Evolutionary conservation across 1,140 invertebrate genomes (phyloP).

Genomic region (Drosophila eugracilis): DNA sequence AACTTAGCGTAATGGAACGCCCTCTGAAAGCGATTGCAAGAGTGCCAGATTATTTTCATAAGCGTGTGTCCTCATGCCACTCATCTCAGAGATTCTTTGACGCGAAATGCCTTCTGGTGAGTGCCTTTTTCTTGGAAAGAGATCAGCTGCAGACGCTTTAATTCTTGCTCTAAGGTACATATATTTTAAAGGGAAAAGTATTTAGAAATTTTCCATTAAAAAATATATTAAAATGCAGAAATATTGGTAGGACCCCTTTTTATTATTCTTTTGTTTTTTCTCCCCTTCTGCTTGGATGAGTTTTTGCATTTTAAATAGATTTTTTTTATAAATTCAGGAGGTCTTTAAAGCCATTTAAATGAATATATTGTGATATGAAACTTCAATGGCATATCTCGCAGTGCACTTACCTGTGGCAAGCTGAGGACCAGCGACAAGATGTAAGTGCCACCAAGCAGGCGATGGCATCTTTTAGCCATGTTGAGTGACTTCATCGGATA

Average conservation of each 20-base stretch:
- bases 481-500: conserved; percentile 91
- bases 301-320: too few species aligned
- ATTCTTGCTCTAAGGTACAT: neutral
- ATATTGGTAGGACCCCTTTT: too few species aligned
- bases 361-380: too few species aligned
- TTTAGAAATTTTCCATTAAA: neutral
- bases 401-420: conserved; percentile 91
- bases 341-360: too few species aligned
- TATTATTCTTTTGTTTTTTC: too few species aligned
- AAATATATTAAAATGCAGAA: neutral
- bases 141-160: neutral
- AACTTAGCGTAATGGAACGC: conserved; percentile 37
- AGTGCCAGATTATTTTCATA: conserved; percentile 37
- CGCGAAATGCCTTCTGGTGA: conserved; percentile 2
- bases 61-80: neutral
- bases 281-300: too few species aligned
- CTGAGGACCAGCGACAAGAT: conserved; percentile 89
- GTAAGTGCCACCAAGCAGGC: conserved; percentile 89
- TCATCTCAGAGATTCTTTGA: conserved; percentile 8
- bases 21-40: conserved; percentile 13
- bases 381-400: too few species aligned
- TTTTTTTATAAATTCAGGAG: too few species aligned
- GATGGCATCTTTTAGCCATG: conserved; percentile 88
- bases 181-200: neutral
- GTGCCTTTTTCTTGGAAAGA: neutral